Percentiles rank a stretch among this genome's conserved stretches.
Evolutionary conservation across 2,113 vertebrate genomes (phyloP).

Genomic region (Solenodon paradoxus): DNA sequence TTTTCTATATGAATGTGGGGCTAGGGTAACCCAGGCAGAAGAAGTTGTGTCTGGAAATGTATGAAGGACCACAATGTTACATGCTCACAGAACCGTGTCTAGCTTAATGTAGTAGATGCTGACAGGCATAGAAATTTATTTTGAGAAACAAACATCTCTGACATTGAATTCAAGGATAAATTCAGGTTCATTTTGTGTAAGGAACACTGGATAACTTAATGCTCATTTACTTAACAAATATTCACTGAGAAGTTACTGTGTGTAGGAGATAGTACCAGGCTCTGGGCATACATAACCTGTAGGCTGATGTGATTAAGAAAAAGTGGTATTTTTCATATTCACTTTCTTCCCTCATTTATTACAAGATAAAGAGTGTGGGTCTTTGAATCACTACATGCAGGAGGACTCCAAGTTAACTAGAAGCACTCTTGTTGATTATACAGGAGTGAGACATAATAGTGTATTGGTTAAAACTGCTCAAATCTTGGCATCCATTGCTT

Average conservation of each 20-base stretch:
- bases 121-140: background rate
- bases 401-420: background rate
- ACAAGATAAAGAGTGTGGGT: background rate
- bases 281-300: background rate
- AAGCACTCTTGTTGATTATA: background rate
- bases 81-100: background rate
- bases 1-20: background rate
- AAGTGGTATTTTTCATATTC: background rate
- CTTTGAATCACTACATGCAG: background rate
- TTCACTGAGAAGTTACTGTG: background rate
- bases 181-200: background rate
- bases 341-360: background rate
- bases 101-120: background rate
- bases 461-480: background rate
- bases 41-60: background rate
- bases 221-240: background rate
- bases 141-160: background rate
- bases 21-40: background rate
- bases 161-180: background rate
- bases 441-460: background rate
- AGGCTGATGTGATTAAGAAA: background rate
- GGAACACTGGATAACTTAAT: background rate
- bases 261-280: background rate
- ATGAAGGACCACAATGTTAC: background rate
- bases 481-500: background rate